Base-by-base conservation (phyloP, 2,797 vertebrate genomes). In the Ctenopoma multispine region DNA sequence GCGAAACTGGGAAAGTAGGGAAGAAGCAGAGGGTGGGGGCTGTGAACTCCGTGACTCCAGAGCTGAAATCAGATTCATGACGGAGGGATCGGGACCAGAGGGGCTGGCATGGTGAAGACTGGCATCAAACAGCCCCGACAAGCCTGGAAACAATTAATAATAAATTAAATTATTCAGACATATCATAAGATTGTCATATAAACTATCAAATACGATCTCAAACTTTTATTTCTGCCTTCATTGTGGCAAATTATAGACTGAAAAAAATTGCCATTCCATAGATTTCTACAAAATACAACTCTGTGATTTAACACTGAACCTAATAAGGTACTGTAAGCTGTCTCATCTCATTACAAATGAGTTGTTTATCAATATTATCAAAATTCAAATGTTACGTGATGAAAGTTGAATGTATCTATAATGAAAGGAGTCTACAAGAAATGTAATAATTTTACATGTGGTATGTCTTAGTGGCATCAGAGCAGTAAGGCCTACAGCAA, bases 41-140 rank as follows among this genome's bases (percentile, higher is more conserved):
- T 97, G 97, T 8, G 96, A 95, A 57, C 93, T 96, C 83, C 96
- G 92, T 18, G 96, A 97, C 90, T 98, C 97, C 82, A 98, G 94
- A 69, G 96, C 96, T 1, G 97, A 97, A 86, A 98, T 97, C 80
- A 97, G 94, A 89, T 97, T 97, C 96, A 97, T 96, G 88, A 97
- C 96, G 4, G 96, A 95, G 53, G 96, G 94, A 62, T 98, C 96
- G 3, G 95, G 96, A 68, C 95, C 95, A 5, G 95, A 94, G 27
- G 95, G 93, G 81, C 95, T 91, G 12, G 95, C 90, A 79, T 96
- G 96, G 84, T 97, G 97, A 75, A 97, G 93, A 71, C 96, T 92
- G 80, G 96, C 92, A 84, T 97, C 96, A 82, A 97, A 97, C 57
- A 97, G 93, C 69, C 96, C 96, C 1, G 96, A 97, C 69, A 97